Base-by-base conservation (phyloP, 92 coral and sea anemone genomes). In the Zoanthus sociatus region DNA sequence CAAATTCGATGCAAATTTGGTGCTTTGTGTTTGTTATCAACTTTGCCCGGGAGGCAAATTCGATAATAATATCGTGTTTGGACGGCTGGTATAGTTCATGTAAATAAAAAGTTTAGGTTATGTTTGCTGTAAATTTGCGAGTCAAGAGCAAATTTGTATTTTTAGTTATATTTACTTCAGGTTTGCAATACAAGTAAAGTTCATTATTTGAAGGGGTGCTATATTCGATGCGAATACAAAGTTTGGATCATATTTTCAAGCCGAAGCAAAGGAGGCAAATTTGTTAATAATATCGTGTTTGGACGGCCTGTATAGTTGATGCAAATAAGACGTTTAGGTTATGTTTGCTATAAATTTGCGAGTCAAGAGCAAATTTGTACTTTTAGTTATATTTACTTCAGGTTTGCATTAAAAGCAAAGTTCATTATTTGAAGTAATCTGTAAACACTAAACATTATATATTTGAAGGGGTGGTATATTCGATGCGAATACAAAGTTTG, bases 1-100 rank as follows among this genome's bases (percentile, higher is more conserved):
- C 70, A 64, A 64, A 64, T 64, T 64, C 70, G 70, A 64, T 64
- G 70, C 70, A 64, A 64, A 64, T 64, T 64, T 64, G 70, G 70
- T 64, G 70, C 21, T 64, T 21, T 21, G 70, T 64, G 21, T 64
- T 64, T 64, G 70, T 21, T 64, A 64, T 64, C 70, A 64, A 64
- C 70, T 21, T 64, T 64, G 70, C 70, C 18, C 70, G 18, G 26
- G 70, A 64, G 70, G 70, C 70, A 26, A 64, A 64, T 64, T 64
- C 30, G 70, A 64, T 64, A 64, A 64, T 64, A 64, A 64, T 64
- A 64, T 6, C 70, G 70, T 14, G 70, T 64, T 64, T 64, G 70
- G 30, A 64, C 70, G 18, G 70, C 70, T 64, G 70, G n/a, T 64
- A 64, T 64, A 64, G 70, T 64, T 64, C 20, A 64, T 64, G 70